Percentiles rank a stretch among this genome's conserved stretches.
These are phyloP conservation scores for Temnothorax ravouxi DNA, from an alignment of 2,888 invertebrate genomes.

Conservation along the genomic window DNA sequence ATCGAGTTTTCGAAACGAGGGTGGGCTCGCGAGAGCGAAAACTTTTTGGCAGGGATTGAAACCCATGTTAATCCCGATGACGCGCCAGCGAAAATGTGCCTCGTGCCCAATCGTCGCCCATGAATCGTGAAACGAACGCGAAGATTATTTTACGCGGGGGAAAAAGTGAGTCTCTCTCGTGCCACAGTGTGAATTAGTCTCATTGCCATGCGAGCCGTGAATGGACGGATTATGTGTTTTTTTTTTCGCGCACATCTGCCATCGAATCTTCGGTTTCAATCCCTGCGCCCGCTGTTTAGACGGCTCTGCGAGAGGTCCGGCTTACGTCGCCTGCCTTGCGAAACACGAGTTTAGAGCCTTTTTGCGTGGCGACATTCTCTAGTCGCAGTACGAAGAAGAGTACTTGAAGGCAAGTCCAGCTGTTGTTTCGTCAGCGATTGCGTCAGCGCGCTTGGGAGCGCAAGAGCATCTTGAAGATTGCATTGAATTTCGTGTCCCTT, in stretches of 20 bases:
- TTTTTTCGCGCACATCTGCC: neutral
- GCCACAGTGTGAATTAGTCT: neutral
- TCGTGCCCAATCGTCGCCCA: slow-evolving; percentile 19
- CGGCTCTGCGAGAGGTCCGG: neutral
- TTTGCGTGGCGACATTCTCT: slow-evolving; percentile 31
- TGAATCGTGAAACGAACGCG: slow-evolving; percentile 33
- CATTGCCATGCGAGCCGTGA: neutral
- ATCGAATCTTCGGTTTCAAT: slow-evolving; percentile 19
- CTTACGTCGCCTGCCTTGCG: slow-evolving; percentile 23
- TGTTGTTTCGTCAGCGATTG: slow-evolving; percentile 56
- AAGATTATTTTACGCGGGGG: slow-evolving; percentile 9
- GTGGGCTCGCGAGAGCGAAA: slow-evolving; percentile 17
- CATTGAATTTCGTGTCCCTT: slow-evolving; percentile 46
- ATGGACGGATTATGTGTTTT: slow-evolving; percentile 1
- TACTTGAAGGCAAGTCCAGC: slow-evolving; percentile 44
- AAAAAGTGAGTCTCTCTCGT: neutral
- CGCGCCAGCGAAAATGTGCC: slow-evolving; percentile 15
- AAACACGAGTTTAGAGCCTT: slow-evolving; percentile 26
- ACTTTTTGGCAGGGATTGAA: slow-evolving; percentile 40
- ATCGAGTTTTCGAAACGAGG: slow-evolving; percentile 33
- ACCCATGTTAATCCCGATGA: slow-evolving; percentile 33
- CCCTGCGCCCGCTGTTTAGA: neutral
- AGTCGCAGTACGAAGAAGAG: slow-evolving; percentile 40
- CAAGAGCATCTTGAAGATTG: slow-evolving; percentile 37
- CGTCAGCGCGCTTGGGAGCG: slow-evolving; percentile 32